Conservation (phyloP, 1,140 invertebrate species). For the Copidosoma floridanum region DNA sequence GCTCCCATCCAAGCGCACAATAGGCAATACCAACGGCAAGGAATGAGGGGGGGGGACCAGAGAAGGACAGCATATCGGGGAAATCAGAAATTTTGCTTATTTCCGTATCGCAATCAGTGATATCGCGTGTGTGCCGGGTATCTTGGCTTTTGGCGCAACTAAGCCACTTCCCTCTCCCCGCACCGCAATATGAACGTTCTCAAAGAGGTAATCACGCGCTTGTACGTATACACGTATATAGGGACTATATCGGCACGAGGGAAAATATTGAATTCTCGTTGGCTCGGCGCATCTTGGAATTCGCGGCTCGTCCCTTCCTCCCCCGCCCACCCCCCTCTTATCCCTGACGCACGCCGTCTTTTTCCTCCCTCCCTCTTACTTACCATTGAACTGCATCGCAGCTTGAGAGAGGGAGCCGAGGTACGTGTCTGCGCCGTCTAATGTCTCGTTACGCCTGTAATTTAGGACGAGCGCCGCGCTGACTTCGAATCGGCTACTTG, state of each 20-base stretch:
- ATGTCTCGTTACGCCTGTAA: constrained; percentile 30
- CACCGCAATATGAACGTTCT: too few relatives aligned
- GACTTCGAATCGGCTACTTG: constrained; percentile 29
- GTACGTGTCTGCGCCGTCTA: constrained; percentile 29
- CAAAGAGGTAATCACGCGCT: too few relatives aligned
- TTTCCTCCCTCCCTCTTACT: too few relatives aligned
- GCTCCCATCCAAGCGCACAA: too few relatives aligned
- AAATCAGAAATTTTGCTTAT: constrained; percentile 6
- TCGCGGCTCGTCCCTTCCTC: constrained; percentile 16
- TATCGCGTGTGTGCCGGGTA: too few relatives aligned
- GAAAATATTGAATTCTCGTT: constrained; percentile 28
- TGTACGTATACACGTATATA: not conserved
- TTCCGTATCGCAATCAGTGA: constrained; percentile 3
- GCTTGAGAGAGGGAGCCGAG: not conserved
- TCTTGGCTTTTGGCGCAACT: not conserved
- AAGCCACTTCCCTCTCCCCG: too few relatives aligned
- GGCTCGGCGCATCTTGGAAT: constrained; percentile 21
- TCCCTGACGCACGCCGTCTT: too few relatives aligned
- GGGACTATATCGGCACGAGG: not conserved
- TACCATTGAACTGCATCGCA: too few relatives aligned
- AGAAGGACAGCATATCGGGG: constrained; percentile 5
- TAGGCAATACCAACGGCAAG: too few relatives aligned
- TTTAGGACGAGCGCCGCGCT: constrained; percentile 22
- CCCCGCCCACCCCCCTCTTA: not conserved
- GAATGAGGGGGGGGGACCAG: too few relatives aligned